These are phyloP conservation scores for Drosophila nasuta DNA, from an alignment of 1,140 invertebrate genomes.

Conservation along the genomic window DNA sequence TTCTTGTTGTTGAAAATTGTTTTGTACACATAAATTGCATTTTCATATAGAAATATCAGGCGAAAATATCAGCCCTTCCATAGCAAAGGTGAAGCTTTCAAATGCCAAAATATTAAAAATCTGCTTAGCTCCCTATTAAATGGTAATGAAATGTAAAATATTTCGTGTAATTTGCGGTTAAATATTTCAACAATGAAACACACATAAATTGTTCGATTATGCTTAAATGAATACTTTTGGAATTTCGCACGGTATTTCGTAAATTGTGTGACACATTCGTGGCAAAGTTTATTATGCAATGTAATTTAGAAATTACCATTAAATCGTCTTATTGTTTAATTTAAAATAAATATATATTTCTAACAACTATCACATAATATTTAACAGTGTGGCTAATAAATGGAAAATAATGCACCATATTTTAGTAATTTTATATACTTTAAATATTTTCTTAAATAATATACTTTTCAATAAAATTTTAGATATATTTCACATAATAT, in stretches of 20 bases:
- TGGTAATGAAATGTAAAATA: constrained; percentile 31
- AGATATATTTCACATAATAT: too few relatives aligned
- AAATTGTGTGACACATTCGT: neutral
- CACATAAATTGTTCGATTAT: constrained; percentile 26
- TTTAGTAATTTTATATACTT: too few relatives aligned
- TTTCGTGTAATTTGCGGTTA: constrained; percentile 46
- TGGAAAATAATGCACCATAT: too few relatives aligned
- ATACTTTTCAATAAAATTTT: too few relatives aligned
- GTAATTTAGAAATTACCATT: neutral
- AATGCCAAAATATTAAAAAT: constrained; percentile 5
- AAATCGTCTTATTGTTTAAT: neutral
- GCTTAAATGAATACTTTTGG: constrained; percentile 5
- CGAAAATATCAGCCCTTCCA: neutral
- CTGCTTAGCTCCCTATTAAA: constrained; percentile 13
- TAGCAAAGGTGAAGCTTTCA: constrained; percentile 2
- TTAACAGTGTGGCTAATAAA: too few relatives aligned
- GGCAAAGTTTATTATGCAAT: neutral
- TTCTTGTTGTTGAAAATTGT: constrained; percentile 67
- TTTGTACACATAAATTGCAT: constrained; percentile 76
- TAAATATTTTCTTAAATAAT: too few relatives aligned
- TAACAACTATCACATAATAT: too few relatives aligned
- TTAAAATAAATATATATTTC: too few relatives aligned
- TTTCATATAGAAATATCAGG: constrained; percentile 53
- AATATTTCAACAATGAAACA: constrained; percentile 25
- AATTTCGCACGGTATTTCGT: neutral